Base-by-base conservation (phyloP, 2,113 vertebrate genomes). In the Cheirogaleus medius region DNA sequence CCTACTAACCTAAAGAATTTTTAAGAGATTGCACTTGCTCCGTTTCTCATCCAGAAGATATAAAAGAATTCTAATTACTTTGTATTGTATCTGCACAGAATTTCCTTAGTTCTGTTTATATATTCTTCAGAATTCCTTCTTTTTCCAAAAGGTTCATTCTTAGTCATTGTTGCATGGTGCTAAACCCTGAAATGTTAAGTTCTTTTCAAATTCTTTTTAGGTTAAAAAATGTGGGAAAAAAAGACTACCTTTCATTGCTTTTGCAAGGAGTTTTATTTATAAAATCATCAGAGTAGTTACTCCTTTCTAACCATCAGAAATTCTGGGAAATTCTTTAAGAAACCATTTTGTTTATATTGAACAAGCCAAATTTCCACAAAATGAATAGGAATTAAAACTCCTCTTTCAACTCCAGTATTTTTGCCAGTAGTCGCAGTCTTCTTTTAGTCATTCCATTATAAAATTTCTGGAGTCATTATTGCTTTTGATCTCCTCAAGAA, bases 241-340 rank as follows among this genome's bases (percentile, higher is more conserved):
- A 83, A 87, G 5, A 64, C 76, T 81, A 77, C 32, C 8, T 91
- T 96, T 93, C 32, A 86, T 91, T 52, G 93, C 8, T 71, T 88
- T 7, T 39, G 10, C 25, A 89, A 84, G 21, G 37, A 69, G 64
- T 87, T 63, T 95, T 93, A 93, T 94, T 91, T 94, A 49, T 60
- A 87, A 85, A 93, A 58, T 44, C 34, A 82, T 29, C 9, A 81
- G 23, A 37, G 20, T 69, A 97, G 34, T 60, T 92, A n/a, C 13
- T 94, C 15, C 66, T 94, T 97, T 64, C 69, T 66, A 94, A 90
- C 56, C 66, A 76, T 15, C 3, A 88, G 71, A 58, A 94, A 88
- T 92, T 94, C 81, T 74, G 82, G 74, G 34, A 64, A 92, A 74
- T 90, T 87, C 84, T 74, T 77, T 91, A 91, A 93, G 63, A 85